Evolutionary conservation across 2,888 invertebrate species (phyloP).

Genomic region (Chironomus tentans): DNA sequence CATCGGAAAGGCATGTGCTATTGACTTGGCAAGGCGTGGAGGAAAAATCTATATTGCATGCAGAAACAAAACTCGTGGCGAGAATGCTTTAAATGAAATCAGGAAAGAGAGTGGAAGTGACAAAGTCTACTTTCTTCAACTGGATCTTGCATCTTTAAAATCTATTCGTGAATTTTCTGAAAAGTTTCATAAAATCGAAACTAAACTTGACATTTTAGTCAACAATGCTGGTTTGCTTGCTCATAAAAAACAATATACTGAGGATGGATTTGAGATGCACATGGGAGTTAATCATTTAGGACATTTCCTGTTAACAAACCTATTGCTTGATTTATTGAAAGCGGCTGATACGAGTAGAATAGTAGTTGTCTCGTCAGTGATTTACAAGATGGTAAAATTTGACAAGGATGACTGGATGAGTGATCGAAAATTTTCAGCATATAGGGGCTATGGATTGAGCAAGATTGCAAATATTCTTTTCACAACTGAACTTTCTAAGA

Average conservation of each 20-base stretch:
- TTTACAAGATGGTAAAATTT: conserved; percentile 45
- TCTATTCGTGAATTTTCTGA: conserved; percentile 59
- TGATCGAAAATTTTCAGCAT: conserved; percentile 48
- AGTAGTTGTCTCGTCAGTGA: conserved; percentile 51
- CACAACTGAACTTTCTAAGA: conserved; percentile 55
- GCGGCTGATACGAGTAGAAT: conserved; percentile 50
- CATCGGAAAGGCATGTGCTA: conserved; percentile 66
- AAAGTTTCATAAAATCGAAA: conserved; percentile 42
- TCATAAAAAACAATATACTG: conserved; percentile 50
- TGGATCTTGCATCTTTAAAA: conserved; percentile 62
- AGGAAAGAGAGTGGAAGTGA: conserved; percentile 60
- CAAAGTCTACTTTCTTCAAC: conserved; percentile 61
- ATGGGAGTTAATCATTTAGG: conserved; percentile 58
- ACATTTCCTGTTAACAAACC: conserved; percentile 52
- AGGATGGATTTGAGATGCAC: conserved; percentile 58
- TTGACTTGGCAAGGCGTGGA: conserved; percentile 55
- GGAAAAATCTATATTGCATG: conserved; percentile 75
- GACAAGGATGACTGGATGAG: conserved; percentile 57
- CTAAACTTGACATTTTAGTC: conserved; percentile 53
- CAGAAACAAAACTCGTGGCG: conserved; percentile 51
- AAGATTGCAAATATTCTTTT: conserved; percentile 73
- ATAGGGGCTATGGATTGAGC: conserved; percentile 59
- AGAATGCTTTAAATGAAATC: conserved; percentile 54
- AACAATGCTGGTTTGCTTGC: conserved; percentile 67
- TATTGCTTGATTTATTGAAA: conserved; percentile 50